Conservation (phyloP, 2,888 invertebrate species). For the Stenchaetothrips biformis region DNA sequence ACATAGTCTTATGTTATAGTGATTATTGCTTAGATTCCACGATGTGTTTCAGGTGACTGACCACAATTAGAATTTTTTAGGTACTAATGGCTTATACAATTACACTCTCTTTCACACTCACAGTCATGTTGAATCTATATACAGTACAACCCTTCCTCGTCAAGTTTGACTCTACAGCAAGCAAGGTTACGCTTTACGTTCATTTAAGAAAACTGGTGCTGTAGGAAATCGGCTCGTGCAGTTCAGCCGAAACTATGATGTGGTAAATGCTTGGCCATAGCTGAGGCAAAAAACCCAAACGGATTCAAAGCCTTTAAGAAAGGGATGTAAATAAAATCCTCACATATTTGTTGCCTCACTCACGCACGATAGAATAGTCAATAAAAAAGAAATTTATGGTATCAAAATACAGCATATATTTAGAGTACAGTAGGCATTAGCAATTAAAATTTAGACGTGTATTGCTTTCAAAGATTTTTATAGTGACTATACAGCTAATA, state of each 20-base stretch:
- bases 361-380: slow-evolving; percentile 24
- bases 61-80: neutral
- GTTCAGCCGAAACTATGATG: neutral
- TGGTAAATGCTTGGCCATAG: neutral
- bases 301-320: neutral
- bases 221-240: neutral
- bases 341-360: slow-evolving; percentile 21
- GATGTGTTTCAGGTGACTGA: neutral
- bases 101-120: neutral
- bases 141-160: neutral
- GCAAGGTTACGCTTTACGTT: too few relatives aligned
- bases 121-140: neutral
- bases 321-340: neutral
- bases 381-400: slow-evolving; percentile 25
- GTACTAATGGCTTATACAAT: neutral
- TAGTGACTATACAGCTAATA: slow-evolving; percentile 16
- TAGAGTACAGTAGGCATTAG: slow-evolving; percentile 24
- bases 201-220: neutral
- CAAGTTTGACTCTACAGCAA: neutral
- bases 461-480: slow-evolving; percentile 19
- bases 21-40: slow-evolving; percentile 19
- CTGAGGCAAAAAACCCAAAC: neutral
- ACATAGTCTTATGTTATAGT: neutral
- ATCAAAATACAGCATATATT: slow-evolving; percentile 25
- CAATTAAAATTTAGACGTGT: slow-evolving; percentile 22